A percentile compares a stretch with the other conserved stretches of the same genome.
Conservation (phyloP, 2,888 invertebrate species). For the Eupithecia exiguata region DNA sequence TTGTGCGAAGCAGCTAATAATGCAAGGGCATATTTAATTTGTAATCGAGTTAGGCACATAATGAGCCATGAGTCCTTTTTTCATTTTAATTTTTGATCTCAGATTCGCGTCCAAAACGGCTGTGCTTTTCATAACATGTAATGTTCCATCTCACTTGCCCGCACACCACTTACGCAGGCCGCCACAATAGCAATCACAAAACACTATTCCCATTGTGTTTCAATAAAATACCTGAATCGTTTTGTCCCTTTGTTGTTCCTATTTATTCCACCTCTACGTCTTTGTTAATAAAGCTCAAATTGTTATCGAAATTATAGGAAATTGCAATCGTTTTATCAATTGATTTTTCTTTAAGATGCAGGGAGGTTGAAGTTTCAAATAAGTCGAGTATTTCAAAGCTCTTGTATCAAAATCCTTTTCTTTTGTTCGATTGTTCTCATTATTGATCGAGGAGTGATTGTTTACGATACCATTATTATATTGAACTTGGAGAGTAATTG, state of each 20-base stretch:
- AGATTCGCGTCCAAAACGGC: too few relatives aligned
- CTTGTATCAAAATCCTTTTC: slow-evolving; percentile 33
- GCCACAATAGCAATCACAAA: slow-evolving; percentile 31
- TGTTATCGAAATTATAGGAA: slow-evolving; percentile 5
- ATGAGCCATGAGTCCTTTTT: too few relatives aligned
- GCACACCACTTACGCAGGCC: slow-evolving; percentile 14
- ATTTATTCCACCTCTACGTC: not conserved
- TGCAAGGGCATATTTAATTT: too few relatives aligned
- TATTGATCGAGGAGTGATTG: slow-evolving; percentile 48
- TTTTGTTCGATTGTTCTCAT: slow-evolving; percentile 42
- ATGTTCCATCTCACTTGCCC: slow-evolving; percentile 6
- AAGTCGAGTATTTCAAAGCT: not conserved
- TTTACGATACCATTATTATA: slow-evolving; percentile 29
- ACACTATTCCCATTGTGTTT: slow-evolving; percentile 62
- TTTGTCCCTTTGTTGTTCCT: slow-evolving; percentile 51
- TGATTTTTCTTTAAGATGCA: not conserved
- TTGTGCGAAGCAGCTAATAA: too few relatives aligned
- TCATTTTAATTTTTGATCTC: too few relatives aligned
- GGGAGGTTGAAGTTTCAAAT: not conserved
- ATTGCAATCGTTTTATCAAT: not conserved
- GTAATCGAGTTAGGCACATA: too few relatives aligned
- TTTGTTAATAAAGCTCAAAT: slow-evolving; percentile 1
- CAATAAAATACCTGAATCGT: slow-evolving; percentile 59
- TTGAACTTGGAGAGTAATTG: slow-evolving; percentile 23
- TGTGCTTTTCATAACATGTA: too few relatives aligned